Conservation (phyloP, 2,797 vertebrate species). For the Cygnus olor region DNA sequence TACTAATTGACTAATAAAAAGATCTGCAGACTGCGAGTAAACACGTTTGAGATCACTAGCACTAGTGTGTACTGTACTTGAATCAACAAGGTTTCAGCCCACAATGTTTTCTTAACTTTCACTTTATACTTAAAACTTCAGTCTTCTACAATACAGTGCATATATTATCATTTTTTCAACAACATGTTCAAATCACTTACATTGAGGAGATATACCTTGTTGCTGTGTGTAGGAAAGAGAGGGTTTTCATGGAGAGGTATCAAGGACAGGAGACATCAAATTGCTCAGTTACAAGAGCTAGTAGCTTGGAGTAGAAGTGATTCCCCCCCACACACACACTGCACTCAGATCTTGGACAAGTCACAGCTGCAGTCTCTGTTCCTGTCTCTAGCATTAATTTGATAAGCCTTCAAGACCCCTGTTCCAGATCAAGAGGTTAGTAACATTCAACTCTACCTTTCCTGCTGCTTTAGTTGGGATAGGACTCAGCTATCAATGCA, state of each 20-base stretch:
- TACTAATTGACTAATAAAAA: slow-evolving; percentile 16
- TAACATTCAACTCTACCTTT: neutral
- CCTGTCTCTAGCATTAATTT: neutral
- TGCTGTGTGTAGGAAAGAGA: neutral
- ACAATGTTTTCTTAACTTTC: neutral
- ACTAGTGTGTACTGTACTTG: neutral
- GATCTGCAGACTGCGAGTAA: neutral
- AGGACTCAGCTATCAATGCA: neutral
- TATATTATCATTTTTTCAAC: neutral
- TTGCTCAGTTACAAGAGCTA: neutral
- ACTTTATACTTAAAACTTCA: neutral
- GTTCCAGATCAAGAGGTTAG: neutral
- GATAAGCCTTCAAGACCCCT: neutral
- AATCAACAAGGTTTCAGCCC: neutral
- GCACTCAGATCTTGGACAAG: neutral
- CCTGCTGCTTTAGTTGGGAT: neutral
- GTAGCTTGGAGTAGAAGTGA: neutral
- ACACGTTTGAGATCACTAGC: neutral
- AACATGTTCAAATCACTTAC: neutral
- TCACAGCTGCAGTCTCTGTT: neutral
- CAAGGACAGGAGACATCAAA: neutral
- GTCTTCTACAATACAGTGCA: neutral
- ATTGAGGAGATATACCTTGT: neutral
- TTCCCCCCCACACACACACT: neutral
- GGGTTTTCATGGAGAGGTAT: neutral